Evolutionary conservation across 2,113 vertebrate species (phyloP), one percentile per base, ranked within the genome.

Genomic region (Mola mola): DNA sequence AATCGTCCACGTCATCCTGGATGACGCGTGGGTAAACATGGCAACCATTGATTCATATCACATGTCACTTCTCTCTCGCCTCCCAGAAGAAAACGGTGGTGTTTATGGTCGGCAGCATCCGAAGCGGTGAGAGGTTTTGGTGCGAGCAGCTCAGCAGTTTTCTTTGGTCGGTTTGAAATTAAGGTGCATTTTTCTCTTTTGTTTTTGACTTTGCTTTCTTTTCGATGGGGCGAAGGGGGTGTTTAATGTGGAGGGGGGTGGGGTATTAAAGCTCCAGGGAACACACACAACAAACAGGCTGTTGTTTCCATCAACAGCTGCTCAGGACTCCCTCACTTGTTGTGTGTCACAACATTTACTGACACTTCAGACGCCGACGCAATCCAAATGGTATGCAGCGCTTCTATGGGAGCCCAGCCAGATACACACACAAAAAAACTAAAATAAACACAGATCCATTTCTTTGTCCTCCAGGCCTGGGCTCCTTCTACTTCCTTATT

Each of bases 161-260:
- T 89, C 88, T 89, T 89, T 89, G 88, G 86, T 88, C 75, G 73
- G 57, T 75, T 26, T 82, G 60, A 76, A 21, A 56, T 72, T 85
- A 89, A 89, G 88, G 88, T 89, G 88, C 86, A 73, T 25, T 65
- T 84, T 70, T 42, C 42, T 53, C 58, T 67, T 57, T 78, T 12
- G 0, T 16, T 64, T 52, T 66, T 8, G 10, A 47, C 43, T 63
- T 43, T 42, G 16, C 56, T 75, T 38, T 38, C 20, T 17, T 53
- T 59, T 68, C 33, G 21, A 62, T 40, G 42, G 48, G 40, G 41
- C 48, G 69, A 31, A 6, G n/a, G n/a, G 21, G 49, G 51, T 16
- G 17, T 29, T 65, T 44, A 34, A 50, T 49, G 33, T 4, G 15
- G 29, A 19, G 21, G 43, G 4, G n/a, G n/a, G n/a, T n/a, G n/a